Percentiles rank a stretch among this genome's conserved stretches.
These are phyloP conservation scores for Drosophila erecta DNA, from an alignment of 1,140 invertebrate species.

Conservation along the genomic window DNA sequence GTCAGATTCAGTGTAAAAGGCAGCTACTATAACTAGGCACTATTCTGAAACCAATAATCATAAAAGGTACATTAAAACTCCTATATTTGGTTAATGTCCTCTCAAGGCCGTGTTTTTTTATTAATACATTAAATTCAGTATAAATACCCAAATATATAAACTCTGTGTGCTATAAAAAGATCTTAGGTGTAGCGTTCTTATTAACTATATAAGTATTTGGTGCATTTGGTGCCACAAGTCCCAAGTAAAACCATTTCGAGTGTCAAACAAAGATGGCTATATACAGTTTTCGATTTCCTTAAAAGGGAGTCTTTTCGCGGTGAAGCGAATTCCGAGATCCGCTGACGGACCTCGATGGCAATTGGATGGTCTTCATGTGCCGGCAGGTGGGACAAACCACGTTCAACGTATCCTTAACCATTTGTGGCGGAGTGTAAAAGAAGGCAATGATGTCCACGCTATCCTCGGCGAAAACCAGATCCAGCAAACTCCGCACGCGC, in stretches of 20 bases:
- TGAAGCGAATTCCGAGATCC: constrained; percentile 64
- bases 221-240: constrained; percentile 63
- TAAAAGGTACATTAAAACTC: not conserved
- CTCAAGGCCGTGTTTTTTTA: constrained; percentile 40
- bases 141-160: constrained; percentile 57
- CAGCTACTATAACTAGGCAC: not conserved
- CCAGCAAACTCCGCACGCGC: constrained; percentile 85
- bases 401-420: constrained; percentile 61
- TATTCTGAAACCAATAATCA: too few species aligned
- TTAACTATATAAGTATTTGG: constrained; percentile 62
- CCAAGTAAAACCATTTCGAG: constrained; percentile 45
- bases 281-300: constrained; percentile 16
- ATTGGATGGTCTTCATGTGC: constrained; percentile 66
- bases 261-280: constrained; percentile 30
- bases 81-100: constrained; percentile 27
- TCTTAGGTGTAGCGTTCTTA: constrained; percentile 42
- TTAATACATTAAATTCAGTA: constrained; percentile 42
- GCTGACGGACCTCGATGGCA: constrained; percentile 67
- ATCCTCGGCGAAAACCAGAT: constrained; percentile 85
- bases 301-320: constrained; percentile 72
- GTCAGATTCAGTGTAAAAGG: too few species aligned
- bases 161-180: constrained; percentile 29
- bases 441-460: constrained; percentile 86
- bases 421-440: constrained; percentile 79
- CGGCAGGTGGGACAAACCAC: constrained; percentile 70